These are phyloP conservation scores for Orycteropus afer DNA, from an alignment of 2,113 vertebrate species.

Conservation along the genomic window DNA sequence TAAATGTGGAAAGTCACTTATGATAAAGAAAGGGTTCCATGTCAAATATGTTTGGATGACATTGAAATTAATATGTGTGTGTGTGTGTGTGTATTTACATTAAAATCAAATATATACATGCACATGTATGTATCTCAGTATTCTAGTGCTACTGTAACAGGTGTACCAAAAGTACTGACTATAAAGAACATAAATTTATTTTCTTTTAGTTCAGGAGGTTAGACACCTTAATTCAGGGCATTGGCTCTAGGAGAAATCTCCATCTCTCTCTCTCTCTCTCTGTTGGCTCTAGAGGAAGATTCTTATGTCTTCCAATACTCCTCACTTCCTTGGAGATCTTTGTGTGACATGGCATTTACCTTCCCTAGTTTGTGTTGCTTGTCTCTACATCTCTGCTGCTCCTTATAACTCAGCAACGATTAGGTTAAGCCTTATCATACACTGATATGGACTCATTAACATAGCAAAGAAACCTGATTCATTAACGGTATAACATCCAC, in stretches of 20 bases:
- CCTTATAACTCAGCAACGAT: background rate
- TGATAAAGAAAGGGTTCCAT: rapidly evolving
- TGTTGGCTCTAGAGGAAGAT: background rate
- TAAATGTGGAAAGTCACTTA: too few relatives aligned
- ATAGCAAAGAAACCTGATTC: background rate
- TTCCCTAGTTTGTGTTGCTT: background rate
- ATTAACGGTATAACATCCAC: background rate
- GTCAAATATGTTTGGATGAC: background rate
- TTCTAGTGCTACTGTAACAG: background rate
- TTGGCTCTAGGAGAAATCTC: background rate
- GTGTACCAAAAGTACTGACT: background rate
- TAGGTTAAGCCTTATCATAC: background rate
- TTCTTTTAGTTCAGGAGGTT: background rate
- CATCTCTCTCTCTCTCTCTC: too few relatives aligned
- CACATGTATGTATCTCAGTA: background rate
- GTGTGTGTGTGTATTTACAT: background rate
- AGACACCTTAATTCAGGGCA: background rate
- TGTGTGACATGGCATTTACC: background rate
- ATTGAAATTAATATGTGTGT: too few relatives aligned
- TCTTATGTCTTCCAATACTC: background rate
- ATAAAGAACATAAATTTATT: background rate
- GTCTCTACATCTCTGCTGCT: background rate
- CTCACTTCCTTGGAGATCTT: background rate
- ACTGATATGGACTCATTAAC: background rate
- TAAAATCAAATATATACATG: background rate